A percentile compares a stretch with the other conserved stretches of the same genome.
Evolutionary conservation across 2,113 vertebrate species (phyloP).

Genomic region (Dipodomys spectabilis): DNA sequence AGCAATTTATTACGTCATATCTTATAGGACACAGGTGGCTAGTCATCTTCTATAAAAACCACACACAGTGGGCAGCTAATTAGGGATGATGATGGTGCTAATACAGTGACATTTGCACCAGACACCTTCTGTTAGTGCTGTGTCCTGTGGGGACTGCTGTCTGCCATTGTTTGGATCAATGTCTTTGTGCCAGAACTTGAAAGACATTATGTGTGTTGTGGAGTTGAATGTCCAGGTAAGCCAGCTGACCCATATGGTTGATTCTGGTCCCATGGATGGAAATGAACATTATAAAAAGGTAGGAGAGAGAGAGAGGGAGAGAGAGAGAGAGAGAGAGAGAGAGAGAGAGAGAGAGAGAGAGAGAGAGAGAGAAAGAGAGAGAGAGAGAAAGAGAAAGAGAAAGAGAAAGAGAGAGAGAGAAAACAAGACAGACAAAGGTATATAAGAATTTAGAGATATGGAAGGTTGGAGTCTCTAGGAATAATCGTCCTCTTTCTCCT

Average conservation of each 20-base stretch:
- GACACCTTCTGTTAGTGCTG: conserved; percentile 39
- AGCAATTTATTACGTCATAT: conserved; percentile 44
- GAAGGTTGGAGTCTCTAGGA: neutral
- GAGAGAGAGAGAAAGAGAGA: neutral
- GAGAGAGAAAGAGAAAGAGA: neutral
- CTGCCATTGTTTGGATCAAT: conserved; percentile 52
- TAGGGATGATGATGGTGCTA: conserved; percentile 36
- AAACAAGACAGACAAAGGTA: no score
- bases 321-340: neutral
- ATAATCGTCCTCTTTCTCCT: neutral
- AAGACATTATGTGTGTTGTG: neutral
- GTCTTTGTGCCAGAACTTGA: conserved; percentile 26
- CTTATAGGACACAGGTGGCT: conserved; percentile 38
- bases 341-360: neutral
- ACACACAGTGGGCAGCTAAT: conserved; percentile 21
- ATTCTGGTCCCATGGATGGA: neutral
- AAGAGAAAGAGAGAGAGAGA: neutral
- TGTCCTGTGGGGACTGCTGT: neutral
- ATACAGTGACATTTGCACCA: conserved; percentile 18
- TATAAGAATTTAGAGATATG: neutral
- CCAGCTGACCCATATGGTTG: neutral
- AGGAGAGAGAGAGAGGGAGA: neutral
- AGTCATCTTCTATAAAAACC: conserved; percentile 62
- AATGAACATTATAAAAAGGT: conserved; percentile 3
- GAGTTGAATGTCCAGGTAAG: conserved; percentile 10